These are phyloP conservation scores for Orbicella faveolata DNA, from an alignment of 64 coral and sea anemone genomes.

Conservation along the genomic window DNA sequence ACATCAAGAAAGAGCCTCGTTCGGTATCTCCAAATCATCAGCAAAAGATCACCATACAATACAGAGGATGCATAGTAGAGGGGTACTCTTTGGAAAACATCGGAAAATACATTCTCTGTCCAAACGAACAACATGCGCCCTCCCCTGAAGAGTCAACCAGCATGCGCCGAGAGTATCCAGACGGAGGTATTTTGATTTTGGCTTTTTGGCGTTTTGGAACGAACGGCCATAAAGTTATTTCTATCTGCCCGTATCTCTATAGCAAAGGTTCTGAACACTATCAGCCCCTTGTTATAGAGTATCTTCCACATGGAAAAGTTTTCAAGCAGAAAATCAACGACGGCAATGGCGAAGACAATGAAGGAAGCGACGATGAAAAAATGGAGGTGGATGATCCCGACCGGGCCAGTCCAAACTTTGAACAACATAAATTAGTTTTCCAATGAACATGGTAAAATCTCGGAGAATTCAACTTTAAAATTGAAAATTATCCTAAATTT, in stretches of 20 bases:
- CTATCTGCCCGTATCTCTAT: background rate
- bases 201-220: background rate
- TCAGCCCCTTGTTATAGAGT: background rate
- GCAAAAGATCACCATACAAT: background rate
- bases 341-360: background rate
- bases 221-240: background rate
- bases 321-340: background rate
- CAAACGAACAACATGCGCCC: background rate
- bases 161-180: background rate
- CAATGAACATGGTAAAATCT: background rate
- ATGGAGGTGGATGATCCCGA: background rate
- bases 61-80: background rate
- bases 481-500: no score
- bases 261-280: background rate
- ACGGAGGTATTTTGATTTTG: background rate
- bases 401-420: background rate
- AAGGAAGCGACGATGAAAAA: background rate
- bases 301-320: background rate
- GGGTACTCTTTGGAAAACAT: conserved; percentile 1
- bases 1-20: background rate
- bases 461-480: no score
- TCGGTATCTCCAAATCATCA: background rate
- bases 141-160: background rate
- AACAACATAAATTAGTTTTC: background rate
- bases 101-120: background rate